These are phyloP conservation scores for Neogobius melanostomus DNA, from an alignment of 2,113 vertebrate species.

Conservation along the genomic window DNA sequence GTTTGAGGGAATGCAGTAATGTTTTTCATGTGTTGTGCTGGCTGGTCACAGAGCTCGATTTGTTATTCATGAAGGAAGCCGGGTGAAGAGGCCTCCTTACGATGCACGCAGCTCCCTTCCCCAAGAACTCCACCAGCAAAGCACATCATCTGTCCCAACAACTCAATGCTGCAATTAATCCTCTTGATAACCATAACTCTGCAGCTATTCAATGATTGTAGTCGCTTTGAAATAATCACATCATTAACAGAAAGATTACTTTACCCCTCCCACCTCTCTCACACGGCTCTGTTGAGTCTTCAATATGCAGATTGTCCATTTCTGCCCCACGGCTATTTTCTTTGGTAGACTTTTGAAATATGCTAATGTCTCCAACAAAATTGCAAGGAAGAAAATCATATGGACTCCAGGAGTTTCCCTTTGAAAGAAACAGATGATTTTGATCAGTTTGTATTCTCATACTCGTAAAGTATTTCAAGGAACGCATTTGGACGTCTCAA, in stretches of 20 bases:
- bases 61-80: slow-evolving; percentile 80
- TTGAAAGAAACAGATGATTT: slow-evolving; percentile 64
- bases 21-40: slow-evolving; percentile 76
- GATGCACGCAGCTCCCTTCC: slow-evolving; percentile 57
- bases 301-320: slow-evolving; percentile 69
- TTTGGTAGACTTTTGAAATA: slow-evolving; percentile 75
- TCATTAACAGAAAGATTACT: slow-evolving; percentile 27
- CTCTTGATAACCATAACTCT: slow-evolving; percentile 38
- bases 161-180: slow-evolving; percentile 46
- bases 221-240: slow-evolving; percentile 40
- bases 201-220: slow-evolving; percentile 58
- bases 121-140: slow-evolving; percentile 33
- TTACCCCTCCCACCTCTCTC: slow-evolving; percentile 1
- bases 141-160: slow-evolving; percentile 42
- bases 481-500: slow-evolving; percentile 16
- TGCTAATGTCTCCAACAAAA: slow-evolving; percentile 70
- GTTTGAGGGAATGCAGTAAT: slow-evolving; percentile 69
- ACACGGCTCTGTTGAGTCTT: slow-evolving; percentile 56
- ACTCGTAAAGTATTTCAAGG: slow-evolving; percentile 47
- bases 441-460: slow-evolving; percentile 41
- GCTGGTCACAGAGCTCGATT: slow-evolving; percentile 70
- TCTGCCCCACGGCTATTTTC: slow-evolving; percentile 73
- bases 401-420: slow-evolving; percentile 67
- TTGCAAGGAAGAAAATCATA: slow-evolving; percentile 61
- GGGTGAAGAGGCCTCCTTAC: slow-evolving; percentile 75